phyloP scores from a whole-genome alignment of 2,797 vertebrate species.

The Xerus rutilus region DNA sequence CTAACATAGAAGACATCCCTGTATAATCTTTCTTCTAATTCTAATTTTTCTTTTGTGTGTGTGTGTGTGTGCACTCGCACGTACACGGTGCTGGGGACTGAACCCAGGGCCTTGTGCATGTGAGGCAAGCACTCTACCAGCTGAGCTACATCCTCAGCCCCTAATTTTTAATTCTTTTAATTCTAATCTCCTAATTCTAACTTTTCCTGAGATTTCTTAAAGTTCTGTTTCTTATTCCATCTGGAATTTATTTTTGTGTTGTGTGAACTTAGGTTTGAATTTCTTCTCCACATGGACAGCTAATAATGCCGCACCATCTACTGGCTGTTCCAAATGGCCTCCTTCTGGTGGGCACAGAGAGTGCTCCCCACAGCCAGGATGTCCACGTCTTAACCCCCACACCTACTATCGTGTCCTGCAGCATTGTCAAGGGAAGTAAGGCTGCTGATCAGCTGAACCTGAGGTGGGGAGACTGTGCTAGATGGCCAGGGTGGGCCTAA shows the following conservation, averaged over 20 bases:
- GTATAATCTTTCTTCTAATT: background rate
- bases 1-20: background rate
- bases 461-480: background rate
- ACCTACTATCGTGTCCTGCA: accelerated
- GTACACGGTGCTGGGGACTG: too few relatives aligned
- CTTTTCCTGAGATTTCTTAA: background rate
- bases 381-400: background rate
- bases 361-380: background rate
- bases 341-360: accelerated
- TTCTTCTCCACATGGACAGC: background rate
- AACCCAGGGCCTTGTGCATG: too few relatives aligned
- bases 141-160: too few relatives aligned
- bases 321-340: background rate
- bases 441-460: background rate
- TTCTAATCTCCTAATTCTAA: background rate
- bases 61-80: too few relatives aligned
- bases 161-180: background rate
- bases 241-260: background rate
- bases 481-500: too few relatives aligned
- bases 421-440: background rate
- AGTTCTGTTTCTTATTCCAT: background rate
- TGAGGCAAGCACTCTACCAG: too few relatives aligned
- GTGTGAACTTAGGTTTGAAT: background rate
- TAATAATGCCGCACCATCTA: accelerated
- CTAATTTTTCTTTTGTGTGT: too few relatives aligned